Evolutionary conservation across 2,888 invertebrate species (phyloP), one percentile per base, ranked within the genome.

Genomic region (Herminia tarsipennalis): DNA sequence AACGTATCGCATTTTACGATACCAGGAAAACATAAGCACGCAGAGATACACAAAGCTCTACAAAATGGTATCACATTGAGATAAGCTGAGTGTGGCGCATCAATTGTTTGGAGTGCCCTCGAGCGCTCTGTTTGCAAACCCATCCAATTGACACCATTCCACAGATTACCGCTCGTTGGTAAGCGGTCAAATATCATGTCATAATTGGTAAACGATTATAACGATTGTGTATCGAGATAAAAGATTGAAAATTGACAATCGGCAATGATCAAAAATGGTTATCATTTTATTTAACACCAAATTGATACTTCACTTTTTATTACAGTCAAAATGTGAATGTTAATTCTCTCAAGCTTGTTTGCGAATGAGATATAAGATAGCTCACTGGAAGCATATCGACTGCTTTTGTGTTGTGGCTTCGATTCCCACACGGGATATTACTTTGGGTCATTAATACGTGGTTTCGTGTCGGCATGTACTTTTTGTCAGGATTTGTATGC

Each of bases 51-150:
- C 27, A 25, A 37, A 46, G 33, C 36, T 25, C 27, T 28, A 24
- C 34, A 40, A 37, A 24, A 42, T 33, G 29, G 35, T 63, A 66
- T 66, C 67, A 37, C 20, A 34, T 27, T 25, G 30, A 43, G 64
- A 59, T 66, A 66, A 63, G 43, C 16, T 17, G 18, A 62, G 63
- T 62, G 63, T 48, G 39, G 30, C 53, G 35, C 57, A 47, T 52
- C 58, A 63, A 56, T 63, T 66, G 51, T 66, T 62, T 64, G 40
- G 35, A 66, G 64, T 56, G 56, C 67, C 41, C 63, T 64, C 40
- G 25, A 66, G 49, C 40, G 20, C 24, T 43, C 30, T 49, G 46
- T 66, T 63, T 66, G 48, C 66, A 40, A 27, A 34, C 32, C 40
- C 63, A 54, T 62, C 46, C 37, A 28, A 27, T 12, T 52, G 67